A percentile compares a stretch with the other conserved stretches of the same genome.
These are phyloP conservation scores for Microtus richardsoni DNA, from an alignment of 2,113 vertebrate genomes.

Conservation along the genomic window DNA sequence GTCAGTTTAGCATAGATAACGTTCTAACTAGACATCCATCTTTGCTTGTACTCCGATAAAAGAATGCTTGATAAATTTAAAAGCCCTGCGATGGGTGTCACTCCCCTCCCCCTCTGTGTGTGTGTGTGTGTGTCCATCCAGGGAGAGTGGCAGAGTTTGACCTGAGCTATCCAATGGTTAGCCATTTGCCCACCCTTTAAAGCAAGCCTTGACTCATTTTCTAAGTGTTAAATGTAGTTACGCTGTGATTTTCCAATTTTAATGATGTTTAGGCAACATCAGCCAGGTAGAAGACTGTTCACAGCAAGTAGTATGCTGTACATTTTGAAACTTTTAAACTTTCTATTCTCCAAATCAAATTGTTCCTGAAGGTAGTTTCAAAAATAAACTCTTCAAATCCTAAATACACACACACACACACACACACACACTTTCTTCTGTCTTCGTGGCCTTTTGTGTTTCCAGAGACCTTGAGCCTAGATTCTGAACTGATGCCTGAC, in stretches of 20 bases:
- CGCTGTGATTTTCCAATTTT: neutral
- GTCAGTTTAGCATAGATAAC: conserved; percentile 36
- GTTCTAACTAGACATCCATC: conserved; percentile 35
- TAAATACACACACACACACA: neutral
- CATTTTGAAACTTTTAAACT: conserved; percentile 37
- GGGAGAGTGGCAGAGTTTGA: neutral
- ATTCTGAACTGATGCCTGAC: neutral
- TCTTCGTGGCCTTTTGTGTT: neutral
- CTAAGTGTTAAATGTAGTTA: neutral
- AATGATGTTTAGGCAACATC: neutral
- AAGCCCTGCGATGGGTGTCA: neutral
- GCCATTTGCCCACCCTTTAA: neutral
- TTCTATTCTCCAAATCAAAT: neutral
- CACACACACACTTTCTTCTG: neutral
- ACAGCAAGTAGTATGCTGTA: neutral
- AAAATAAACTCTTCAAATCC: neutral
- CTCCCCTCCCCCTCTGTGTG: neutral
- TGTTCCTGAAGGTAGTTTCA: neutral
- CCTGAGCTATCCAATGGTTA: neutral
- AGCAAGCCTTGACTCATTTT: neutral
- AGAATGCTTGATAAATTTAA: conserved; percentile 7
- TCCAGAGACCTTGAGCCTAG: neutral
- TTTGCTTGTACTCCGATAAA: conserved; percentile 18
- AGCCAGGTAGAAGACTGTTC: neutral
- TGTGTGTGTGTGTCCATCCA: no score